Conservation (phyloP, 1,140 invertebrate genomes). For the roundworm (Caenorhabditis elegans) region WBcel235 BX284603.4:3745501-3746000, state of each 20-base stretch:
- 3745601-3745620: not conserved
- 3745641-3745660: conserved; percentile 19
- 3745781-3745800: too few relatives aligned
- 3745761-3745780: too few relatives aligned
- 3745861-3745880: not conserved
- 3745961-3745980: not conserved
- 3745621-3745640: conserved; percentile 11
- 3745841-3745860: conserved; percentile 17
- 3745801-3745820: too few relatives aligned
- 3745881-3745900: conserved; percentile 22
- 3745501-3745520: conserved; percentile 1
- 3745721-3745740: too few relatives aligned
- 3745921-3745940: not conserved
- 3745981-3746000: conserved; percentile 77
- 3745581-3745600: conserved; percentile 12
- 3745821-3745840: not conserved
- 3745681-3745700: too few relatives aligned
- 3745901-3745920: conserved; percentile 21
- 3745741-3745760: too few relatives aligned
- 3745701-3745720: too few relatives aligned
- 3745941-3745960: too few relatives aligned
- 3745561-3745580: not conserved
- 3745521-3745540: not conserved
- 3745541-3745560: not conserved
- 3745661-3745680: not conserved